Conservation (phyloP, 2,113 vertebrate species). For the Gavia stellata region DNA sequence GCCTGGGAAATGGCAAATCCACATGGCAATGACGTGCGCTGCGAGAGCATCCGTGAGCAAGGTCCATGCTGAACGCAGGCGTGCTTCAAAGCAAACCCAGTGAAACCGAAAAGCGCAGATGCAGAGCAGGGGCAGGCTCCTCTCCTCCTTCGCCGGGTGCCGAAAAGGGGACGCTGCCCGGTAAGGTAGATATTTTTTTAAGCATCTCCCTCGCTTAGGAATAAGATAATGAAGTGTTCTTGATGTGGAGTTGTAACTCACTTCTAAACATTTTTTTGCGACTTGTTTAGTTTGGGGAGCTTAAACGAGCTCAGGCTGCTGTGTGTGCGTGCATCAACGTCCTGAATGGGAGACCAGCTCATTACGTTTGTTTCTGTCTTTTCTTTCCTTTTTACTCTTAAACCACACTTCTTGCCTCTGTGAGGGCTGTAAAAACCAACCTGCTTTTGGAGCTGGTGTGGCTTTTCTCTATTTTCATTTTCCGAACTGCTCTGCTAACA, state of each 20-base stretch:
- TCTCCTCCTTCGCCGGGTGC: neutral
- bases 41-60: fast-evolving
- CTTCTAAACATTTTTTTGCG: neutral
- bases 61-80: fast-evolving
- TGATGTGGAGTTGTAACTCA: neutral
- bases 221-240: neutral
- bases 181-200: neutral
- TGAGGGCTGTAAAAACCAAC: neutral
- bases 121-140: neutral
- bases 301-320: neutral
- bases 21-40: fast-evolving
- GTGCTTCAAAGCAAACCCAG: neutral
- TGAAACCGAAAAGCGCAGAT: fast-evolving
- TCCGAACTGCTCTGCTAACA: fast-evolving
- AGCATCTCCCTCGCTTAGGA: neutral
- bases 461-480: neutral
- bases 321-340: fast-evolving
- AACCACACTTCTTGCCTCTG: neutral
- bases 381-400: neutral
- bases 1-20: neutral
- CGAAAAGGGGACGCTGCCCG: fast-evolving
- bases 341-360: neutral
- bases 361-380: neutral
- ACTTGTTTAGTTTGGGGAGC: neutral
- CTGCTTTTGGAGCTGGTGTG: neutral